These are phyloP conservation scores for Cancer borealis DNA, from an alignment of 2,888 invertebrate genomes.

Conservation along the genomic window DNA sequence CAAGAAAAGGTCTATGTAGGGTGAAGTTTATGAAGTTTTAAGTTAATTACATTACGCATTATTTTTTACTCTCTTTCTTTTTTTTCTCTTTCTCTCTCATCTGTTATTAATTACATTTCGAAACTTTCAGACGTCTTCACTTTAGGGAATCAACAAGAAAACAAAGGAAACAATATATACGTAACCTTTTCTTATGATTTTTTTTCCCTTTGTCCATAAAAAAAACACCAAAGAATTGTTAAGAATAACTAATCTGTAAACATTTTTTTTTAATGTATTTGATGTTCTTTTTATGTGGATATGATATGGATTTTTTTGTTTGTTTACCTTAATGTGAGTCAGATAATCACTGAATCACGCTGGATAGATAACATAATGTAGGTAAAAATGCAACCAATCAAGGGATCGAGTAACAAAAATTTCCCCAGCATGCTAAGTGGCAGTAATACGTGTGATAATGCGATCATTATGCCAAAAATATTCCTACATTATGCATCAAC, in stretches of 20 bases:
- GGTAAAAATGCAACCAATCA: not conserved
- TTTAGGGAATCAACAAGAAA: too few relatives aligned
- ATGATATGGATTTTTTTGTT: not conserved
- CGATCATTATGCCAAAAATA: constrained; percentile 1
- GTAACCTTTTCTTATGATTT: too few relatives aligned
- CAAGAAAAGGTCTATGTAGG: not conserved
- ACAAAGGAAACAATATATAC: too few relatives aligned
- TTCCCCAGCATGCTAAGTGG: not conserved
- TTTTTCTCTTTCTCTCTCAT: not conserved
- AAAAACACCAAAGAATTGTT: too few relatives aligned
- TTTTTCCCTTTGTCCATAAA: too few relatives aligned
- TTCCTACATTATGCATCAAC: not conserved
- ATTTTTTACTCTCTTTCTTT: not conserved
- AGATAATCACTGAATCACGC: not conserved
- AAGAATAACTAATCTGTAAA: too few relatives aligned
- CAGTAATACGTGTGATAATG: constrained; percentile 2
- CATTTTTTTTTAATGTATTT: too few relatives aligned
- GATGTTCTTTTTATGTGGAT: too few relatives aligned
- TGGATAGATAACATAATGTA: not conserved
- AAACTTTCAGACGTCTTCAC: too few relatives aligned
- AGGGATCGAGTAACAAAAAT: not conserved
- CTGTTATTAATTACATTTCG: too few relatives aligned
- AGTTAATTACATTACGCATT: not conserved
- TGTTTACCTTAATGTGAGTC: not conserved
- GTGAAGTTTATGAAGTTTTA: not conserved